A percentile compares a stretch with the other conserved stretches of the same genome.
Evolutionary conservation across 1,140 invertebrate species (phyloP).

Genomic region (Notospermus geniculatus): DNA sequence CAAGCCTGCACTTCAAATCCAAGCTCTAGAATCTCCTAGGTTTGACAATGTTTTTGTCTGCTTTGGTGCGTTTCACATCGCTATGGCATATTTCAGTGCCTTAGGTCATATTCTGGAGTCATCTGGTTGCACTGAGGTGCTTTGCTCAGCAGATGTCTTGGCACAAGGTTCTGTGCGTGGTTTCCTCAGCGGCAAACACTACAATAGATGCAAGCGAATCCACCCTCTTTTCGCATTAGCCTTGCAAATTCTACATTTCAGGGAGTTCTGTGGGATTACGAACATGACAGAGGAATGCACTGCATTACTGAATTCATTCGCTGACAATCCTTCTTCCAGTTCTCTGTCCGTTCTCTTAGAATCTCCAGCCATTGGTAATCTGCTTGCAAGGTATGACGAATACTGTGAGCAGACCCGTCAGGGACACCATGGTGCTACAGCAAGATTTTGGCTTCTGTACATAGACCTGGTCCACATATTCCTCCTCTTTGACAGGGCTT

Average conservation of each 20-base stretch:
- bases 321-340: no score
- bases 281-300: no score
- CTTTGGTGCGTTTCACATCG: slow-evolving; percentile 57
- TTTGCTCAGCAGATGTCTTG: slow-evolving; percentile 51
- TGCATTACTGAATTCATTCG: no score
- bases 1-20: slow-evolving; percentile 52
- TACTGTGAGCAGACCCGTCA: background rate
- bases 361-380: no score
- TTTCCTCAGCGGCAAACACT: slow-evolving; percentile 56
- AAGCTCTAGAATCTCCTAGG: slow-evolving; percentile 36
- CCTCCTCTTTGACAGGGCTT: slow-evolving; percentile 11
- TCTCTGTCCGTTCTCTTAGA: no score
- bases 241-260: slow-evolving; percentile 55
- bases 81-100: slow-evolving; percentile 58
- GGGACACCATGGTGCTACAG: slow-evolving; percentile 20
- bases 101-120: slow-evolving; percentile 55
- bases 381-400: no score
- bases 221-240: slow-evolving; percentile 53
- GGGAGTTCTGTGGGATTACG: slow-evolving; percentile 15
- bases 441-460: slow-evolving; percentile 24
- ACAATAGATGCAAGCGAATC: slow-evolving; percentile 57
- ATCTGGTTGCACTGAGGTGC: slow-evolving; percentile 53
- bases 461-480: slow-evolving; percentile 12
- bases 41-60: slow-evolving; percentile 57
- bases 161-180: slow-evolving; percentile 53